Conservation (phyloP, 2,888 invertebrate genomes). For the Hydrotaea cyrtoneurina region DNA sequence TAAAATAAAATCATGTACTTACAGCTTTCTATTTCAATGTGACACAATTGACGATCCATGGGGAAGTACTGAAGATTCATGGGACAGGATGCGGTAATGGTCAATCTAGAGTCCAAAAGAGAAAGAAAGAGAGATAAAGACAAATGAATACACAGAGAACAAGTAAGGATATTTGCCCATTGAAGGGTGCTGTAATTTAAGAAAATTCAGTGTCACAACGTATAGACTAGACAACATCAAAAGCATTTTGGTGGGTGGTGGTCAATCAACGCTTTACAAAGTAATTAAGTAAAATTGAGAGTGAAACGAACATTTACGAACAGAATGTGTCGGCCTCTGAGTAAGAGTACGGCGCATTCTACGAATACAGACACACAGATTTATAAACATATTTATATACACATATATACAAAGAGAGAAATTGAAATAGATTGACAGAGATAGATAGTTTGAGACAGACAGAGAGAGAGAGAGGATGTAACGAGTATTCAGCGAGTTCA, state of each 20-base stretch:
- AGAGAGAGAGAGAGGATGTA: constrained; percentile 19
- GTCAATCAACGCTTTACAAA: constrained; percentile 9
- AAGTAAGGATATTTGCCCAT: constrained; percentile 7
- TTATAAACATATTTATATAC: constrained; percentile 30
- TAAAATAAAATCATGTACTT: constrained; percentile 83
- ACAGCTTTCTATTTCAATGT: constrained; percentile 98
- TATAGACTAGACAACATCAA: constrained; percentile 34
- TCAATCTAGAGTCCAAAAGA: constrained; percentile 82
- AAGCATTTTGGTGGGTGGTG: constrained; percentile 31
- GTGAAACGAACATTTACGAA: constrained; percentile 3
- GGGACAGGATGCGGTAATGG: constrained; percentile 96
- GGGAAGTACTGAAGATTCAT: constrained; percentile 98
- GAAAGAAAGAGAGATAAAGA: constrained; percentile 35
- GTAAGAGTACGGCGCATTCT: not conserved
- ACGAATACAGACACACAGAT: constrained; percentile 21
- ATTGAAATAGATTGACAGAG: not conserved
- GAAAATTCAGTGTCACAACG: constrained; percentile 8
- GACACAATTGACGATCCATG: constrained; percentile 96
- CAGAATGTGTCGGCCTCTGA: not conserved
- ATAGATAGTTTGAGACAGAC: constrained; percentile 15
- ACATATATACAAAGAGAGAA: constrained; percentile 31
- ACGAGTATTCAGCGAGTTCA: constrained; percentile 32
- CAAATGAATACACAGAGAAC: constrained; percentile 4
- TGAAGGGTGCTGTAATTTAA: constrained; percentile 6
- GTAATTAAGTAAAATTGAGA: not conserved